Base-by-base conservation (phyloP, 2,888 invertebrate genomes). In the Drosophila quasianomalipes region DNA sequence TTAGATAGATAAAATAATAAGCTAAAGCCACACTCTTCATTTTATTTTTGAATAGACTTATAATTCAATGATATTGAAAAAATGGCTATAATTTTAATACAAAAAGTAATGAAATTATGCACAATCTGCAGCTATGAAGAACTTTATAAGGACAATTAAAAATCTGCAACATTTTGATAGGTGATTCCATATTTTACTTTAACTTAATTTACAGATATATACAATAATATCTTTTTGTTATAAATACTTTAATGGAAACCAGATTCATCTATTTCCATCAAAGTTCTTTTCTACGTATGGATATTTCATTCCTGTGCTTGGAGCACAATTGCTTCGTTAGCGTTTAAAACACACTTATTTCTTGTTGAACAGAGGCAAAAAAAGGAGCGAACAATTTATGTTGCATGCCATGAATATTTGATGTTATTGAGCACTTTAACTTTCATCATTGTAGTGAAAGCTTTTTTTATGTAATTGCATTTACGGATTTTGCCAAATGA, bases 241-340 rank as follows among this genome's bases (percentile, higher is more conserved):
- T 0, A n/a, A 30, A 39, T 28, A 54, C 44, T 67, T 71, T 47
- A 71, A 53, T 74, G 39, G 31, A 51, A 30, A 55, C 31, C 37
- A 37, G 44, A 62, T 58, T 52, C 52, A 28, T 14, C 22, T 66
- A 35, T 55, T 26, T 60, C 22, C 19, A 33, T n/a, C 16, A 39
- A 26, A 49, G 41, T 44, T 55, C 9, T 6, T 39, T 53, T 47
- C 30, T 3, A 44, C n/a, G 14, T 54, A 51, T 35, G n/a, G 16
- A 49, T 47, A n/a, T 35, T 58, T 28, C 37, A 31, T 54, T 37
- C 39, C 6, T 57, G 26, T 70, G 52, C 52, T 63, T 33, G 52
- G 65, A 55, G 59, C 64, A 89, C 89, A 90, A 89, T 90, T 64
- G 83, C 82, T 86, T 89, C 89, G 85, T 89, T 89, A 90, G 86